phyloP scores from a whole-genome alignment of 2,888 invertebrate species.

The Perithous albicinctus region DNA sequence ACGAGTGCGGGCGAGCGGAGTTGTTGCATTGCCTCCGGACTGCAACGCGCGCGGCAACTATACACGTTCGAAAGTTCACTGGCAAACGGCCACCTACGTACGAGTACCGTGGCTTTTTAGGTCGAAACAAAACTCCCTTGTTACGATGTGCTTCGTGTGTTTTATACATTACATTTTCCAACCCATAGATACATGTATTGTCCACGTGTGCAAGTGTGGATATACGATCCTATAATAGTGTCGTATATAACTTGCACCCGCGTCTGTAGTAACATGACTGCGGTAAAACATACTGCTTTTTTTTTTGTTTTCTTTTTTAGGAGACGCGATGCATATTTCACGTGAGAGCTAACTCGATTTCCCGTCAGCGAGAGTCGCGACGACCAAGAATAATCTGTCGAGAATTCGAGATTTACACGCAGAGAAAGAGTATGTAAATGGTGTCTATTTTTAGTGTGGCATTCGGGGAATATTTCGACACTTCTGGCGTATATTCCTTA shows the following conservation, averaged over 20 bases:
- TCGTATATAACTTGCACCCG: conserved; percentile 24
- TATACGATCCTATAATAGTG: conserved; percentile 16
- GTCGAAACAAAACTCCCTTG: conserved; percentile 69
- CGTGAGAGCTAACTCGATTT: conserved; percentile 57
- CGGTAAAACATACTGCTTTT: conserved; percentile 23
- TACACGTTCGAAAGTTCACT: conserved; percentile 70
- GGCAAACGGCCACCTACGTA: conserved; percentile 68
- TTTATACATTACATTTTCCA: conserved; percentile 60
- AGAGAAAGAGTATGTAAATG: too few species aligned
- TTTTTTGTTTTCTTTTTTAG: conserved; percentile 35
- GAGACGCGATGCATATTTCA: conserved; percentile 58
- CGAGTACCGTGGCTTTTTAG: conserved; percentile 56
- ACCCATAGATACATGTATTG: conserved; percentile 42
- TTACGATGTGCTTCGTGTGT: conserved; percentile 63
- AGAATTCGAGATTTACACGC: conserved; percentile 47
- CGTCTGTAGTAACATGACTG: conserved; percentile 46
- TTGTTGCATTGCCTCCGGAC: conserved; percentile 59
- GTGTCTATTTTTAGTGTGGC: too few species aligned
- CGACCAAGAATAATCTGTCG: conserved; percentile 58
- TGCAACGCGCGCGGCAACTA: conserved; percentile 59
- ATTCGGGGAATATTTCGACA: too few species aligned
- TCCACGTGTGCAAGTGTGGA: conserved; percentile 14
- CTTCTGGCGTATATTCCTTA: too few species aligned
- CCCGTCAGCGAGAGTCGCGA: conserved; percentile 42
- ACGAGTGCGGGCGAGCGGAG: conserved; percentile 46